Percentiles rank a stretch among this genome's conserved stretches.
phyloP scores from a whole-genome alignment of 2,113 vertebrate species.

The Pipra filicauda region DNA sequence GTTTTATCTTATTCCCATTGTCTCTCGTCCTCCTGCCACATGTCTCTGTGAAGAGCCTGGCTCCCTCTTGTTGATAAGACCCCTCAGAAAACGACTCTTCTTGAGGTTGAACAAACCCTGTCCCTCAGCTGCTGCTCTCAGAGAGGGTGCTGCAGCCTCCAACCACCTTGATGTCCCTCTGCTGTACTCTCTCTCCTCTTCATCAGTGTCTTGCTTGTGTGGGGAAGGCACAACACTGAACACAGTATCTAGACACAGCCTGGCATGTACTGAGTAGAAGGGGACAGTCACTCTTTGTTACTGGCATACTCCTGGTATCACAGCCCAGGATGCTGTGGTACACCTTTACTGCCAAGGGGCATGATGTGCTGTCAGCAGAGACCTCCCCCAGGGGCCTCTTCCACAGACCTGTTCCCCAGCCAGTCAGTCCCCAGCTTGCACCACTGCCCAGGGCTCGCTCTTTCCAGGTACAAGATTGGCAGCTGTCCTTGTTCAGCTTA shows the following conservation, averaged over 20 bases:
- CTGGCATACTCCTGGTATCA: background rate
- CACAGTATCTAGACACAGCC: background rate
- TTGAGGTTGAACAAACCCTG: background rate
- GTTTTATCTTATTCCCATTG: background rate
- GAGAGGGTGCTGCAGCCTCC: background rate
- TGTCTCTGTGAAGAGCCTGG: background rate
- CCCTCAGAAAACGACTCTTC: background rate
- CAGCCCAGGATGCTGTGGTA: background rate
- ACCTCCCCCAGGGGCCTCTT: background rate
- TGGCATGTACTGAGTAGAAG: background rate
- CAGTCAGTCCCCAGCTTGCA: background rate
- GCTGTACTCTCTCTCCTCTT: background rate
- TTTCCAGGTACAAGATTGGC: background rate
- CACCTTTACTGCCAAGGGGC: background rate
- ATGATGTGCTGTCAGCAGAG: background rate
- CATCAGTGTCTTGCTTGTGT: background rate
- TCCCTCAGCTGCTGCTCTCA: background rate
- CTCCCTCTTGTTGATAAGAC: background rate
- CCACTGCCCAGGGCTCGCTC: background rate
- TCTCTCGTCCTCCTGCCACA: background rate
- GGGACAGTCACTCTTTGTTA: background rate
- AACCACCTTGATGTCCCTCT: background rate
- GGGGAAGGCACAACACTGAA: background rate
- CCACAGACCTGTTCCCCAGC: background rate
- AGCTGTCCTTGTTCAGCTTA: background rate